Percentiles rank a stretch among this genome's conserved stretches.
phyloP scores from a whole-genome alignment of 2,797 vertebrate genomes.

The Periparus ater region DNA sequence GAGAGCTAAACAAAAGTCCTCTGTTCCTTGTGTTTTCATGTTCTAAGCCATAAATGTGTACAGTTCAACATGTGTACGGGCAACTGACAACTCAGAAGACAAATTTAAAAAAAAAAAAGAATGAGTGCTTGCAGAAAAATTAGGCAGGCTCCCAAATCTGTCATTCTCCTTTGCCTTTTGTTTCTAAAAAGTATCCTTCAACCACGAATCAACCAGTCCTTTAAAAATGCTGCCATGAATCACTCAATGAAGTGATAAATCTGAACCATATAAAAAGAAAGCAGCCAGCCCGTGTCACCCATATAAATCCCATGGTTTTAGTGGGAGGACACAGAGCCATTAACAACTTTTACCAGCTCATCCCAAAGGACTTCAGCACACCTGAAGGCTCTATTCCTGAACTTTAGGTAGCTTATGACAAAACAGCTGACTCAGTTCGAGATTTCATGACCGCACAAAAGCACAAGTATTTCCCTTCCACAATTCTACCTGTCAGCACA shows the following conservation, averaged over 20 bases:
- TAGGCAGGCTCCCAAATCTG: neutral
- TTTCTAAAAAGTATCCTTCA: slow-evolving; percentile 4
- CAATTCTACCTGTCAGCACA: neutral
- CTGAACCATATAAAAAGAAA: neutral
- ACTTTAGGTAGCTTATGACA: neutral
- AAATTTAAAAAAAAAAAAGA: neutral
- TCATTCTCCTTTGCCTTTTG: neutral
- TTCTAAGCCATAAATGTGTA: neutral
- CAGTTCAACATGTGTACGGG: neutral
- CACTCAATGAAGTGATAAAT: slow-evolving; percentile 43
- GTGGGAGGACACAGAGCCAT: neutral
- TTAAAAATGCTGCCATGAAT: slow-evolving; percentile 19
- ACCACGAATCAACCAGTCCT: slow-evolving; percentile 1
- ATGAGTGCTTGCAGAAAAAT: neutral
- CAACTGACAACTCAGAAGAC: neutral
- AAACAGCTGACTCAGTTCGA: neutral
- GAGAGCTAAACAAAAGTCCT: neutral
- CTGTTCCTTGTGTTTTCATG: neutral
- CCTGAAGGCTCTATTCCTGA: neutral
- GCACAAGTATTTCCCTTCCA: neutral
- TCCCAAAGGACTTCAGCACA: neutral
- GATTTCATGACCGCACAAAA: neutral
- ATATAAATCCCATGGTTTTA: slow-evolving; percentile 13
- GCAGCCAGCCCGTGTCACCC: neutral
- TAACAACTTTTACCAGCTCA: neutral